Conservation (phyloP, 2,888 invertebrate species). For the Chrysodeixis includens region DNA sequence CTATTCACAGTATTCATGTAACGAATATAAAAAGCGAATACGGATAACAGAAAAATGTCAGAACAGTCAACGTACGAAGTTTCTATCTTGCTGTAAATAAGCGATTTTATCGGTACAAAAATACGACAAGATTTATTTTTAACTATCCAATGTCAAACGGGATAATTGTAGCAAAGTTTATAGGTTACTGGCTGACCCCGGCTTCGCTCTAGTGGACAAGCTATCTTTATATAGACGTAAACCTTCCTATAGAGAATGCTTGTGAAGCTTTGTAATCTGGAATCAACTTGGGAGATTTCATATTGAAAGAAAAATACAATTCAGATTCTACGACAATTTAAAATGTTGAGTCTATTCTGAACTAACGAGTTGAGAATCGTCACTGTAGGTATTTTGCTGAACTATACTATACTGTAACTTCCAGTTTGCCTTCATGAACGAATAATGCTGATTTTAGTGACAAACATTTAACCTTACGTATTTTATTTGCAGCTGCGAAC, state of each 20-base stretch:
- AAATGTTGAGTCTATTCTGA: too few relatives aligned
- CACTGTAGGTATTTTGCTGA: too few relatives aligned
- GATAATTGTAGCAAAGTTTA: slow-evolving; percentile 5
- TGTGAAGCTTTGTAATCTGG: not conserved
- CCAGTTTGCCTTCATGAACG: too few relatives aligned
- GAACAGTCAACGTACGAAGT: not conserved
- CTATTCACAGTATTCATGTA: not conserved
- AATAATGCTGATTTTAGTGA: too few relatives aligned
- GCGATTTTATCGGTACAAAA: not conserved
- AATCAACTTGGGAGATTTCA: not conserved
- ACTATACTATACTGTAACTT: too few relatives aligned
- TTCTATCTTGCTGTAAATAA: not conserved
- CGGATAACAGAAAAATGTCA: not conserved
- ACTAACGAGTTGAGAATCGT: too few relatives aligned
- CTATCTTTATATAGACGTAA: slow-evolving; percentile 1
- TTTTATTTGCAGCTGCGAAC: slow-evolving; percentile 71
- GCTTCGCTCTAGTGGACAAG: slow-evolving; percentile 2
- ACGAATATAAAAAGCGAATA: not conserved
- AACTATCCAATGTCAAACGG: not conserved
- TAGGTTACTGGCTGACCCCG: slow-evolving; percentile 3
- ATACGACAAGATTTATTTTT: not conserved
- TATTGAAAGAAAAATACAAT: too few relatives aligned
- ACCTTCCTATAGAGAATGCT: not conserved
- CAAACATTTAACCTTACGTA: too few relatives aligned
- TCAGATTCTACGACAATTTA: too few relatives aligned